A percentile compares a stretch with the other conserved stretches of the same genome.
These are phyloP conservation scores for Boloria euphrosyne DNA, from an alignment of 2,888 invertebrate species.

Conservation along the genomic window DNA sequence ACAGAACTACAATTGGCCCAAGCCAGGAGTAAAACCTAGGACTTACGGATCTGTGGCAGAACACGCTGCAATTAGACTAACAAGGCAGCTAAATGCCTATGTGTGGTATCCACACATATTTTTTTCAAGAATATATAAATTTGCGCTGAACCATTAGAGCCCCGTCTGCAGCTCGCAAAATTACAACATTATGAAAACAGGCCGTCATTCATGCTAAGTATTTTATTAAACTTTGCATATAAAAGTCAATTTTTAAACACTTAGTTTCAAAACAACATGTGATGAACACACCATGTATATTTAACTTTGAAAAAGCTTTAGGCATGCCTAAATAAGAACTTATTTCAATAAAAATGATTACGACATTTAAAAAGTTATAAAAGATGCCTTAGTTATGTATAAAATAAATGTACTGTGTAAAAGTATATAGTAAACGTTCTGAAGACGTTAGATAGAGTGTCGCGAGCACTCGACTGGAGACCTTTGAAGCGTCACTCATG, in stretches of 20 bases:
- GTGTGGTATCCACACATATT: too few relatives aligned
- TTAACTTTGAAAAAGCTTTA: conserved; percentile 13
- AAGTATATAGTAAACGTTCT: conserved; percentile 1
- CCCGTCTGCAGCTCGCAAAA: neutral
- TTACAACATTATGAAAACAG: conserved; percentile 1
- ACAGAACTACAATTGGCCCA: too few relatives aligned
- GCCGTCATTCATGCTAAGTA: conserved; percentile 1
- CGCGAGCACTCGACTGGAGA: conserved; percentile 22
- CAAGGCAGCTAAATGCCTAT: too few relatives aligned
- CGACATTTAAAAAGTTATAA: neutral
- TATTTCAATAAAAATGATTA: neutral
- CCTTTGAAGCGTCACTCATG: conserved; percentile 30
- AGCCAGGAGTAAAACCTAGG: too few relatives aligned
- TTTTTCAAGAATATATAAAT: too few relatives aligned
- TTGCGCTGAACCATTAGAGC: neutral
- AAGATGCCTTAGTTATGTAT: neutral
- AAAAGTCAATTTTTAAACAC: conserved; percentile 15
- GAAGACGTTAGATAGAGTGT: conserved; percentile 12
- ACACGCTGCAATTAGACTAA: too few relatives aligned
- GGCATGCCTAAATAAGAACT: conserved; percentile 1
- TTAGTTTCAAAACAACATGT: conserved; percentile 9
- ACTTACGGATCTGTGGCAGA: too few relatives aligned
- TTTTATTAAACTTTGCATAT: conserved; percentile 14
- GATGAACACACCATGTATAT: conserved; percentile 4
- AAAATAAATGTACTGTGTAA: neutral